Percentiles rank a stretch among this genome's conserved stretches.
phyloP scores from a whole-genome alignment of 2,113 vertebrate species.

The Nothoprocta pentlandii region DNA sequence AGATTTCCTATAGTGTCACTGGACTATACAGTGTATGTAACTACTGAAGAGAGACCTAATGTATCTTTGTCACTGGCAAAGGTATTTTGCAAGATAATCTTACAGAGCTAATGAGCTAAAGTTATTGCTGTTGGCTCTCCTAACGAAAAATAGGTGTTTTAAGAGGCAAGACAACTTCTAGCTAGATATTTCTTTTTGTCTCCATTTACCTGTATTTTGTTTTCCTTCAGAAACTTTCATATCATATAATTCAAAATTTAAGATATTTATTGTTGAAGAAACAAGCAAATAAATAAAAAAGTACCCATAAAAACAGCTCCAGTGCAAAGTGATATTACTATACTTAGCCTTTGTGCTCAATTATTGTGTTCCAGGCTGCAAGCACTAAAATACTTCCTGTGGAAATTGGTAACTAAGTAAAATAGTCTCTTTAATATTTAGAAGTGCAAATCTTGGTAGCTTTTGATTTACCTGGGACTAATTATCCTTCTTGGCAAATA shows the following conservation, averaged over 20 bases:
- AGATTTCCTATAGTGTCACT: slow-evolving; percentile 20
- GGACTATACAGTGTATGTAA: neutral
- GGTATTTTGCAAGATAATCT: slow-evolving; percentile 35
- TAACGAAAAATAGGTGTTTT: slow-evolving; percentile 11
- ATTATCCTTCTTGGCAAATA: slow-evolving; percentile 27
- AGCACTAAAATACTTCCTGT: slow-evolving; percentile 26
- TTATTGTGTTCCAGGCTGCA: slow-evolving; percentile 15
- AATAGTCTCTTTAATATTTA: slow-evolving; percentile 56
- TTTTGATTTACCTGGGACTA: slow-evolving; percentile 15
- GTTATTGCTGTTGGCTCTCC: neutral
- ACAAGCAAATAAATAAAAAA: neutral
- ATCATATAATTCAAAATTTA: neutral
- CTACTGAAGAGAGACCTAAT: neutral
- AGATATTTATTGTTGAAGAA: slow-evolving; percentile 18
- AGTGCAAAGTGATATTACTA: neutral
- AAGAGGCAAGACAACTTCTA: neutral
- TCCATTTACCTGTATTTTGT: neutral
- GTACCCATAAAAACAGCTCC: neutral
- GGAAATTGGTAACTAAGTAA: slow-evolving; percentile 18
- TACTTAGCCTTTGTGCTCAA: neutral
- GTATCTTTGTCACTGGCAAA: neutral
- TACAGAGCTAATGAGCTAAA: neutral
- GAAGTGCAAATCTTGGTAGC: slow-evolving; percentile 7
- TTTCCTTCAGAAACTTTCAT: neutral
- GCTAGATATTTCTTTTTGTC: neutral